These are phyloP conservation scores for Corvus cornix DNA, from an alignment of 2,113 vertebrate genomes.

Conservation along the genomic window DNA sequence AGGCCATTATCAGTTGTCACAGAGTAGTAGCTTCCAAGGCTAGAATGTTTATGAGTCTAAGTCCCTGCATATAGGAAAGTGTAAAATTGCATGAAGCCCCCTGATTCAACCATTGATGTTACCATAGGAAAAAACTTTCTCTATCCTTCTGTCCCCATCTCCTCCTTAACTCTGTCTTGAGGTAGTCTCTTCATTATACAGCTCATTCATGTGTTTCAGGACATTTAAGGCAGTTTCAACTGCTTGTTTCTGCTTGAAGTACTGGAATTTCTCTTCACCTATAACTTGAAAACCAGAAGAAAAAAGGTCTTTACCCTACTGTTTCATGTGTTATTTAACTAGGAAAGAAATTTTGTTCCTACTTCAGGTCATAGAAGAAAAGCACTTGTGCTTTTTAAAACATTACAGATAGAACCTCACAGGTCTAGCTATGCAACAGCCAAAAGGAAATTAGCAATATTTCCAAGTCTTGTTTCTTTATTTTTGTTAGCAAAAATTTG, in stretches of 20 bases:
- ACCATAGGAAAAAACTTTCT: background rate
- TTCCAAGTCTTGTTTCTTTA: background rate
- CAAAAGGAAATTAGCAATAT: background rate
- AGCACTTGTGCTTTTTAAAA: background rate
- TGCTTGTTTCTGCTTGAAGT: background rate
- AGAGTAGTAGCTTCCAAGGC: background rate
- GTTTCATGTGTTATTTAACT: background rate
- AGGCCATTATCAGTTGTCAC: background rate
- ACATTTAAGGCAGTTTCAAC: background rate
- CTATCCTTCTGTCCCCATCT: background rate
- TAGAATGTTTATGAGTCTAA: background rate
- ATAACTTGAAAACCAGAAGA: background rate
- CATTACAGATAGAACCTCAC: background rate
- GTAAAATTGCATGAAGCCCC: background rate
- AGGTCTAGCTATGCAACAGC: background rate
- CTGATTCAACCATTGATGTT: background rate
- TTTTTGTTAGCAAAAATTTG: background rate
- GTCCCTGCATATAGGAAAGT: background rate
- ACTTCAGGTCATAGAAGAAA: background rate
- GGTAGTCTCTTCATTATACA: background rate
- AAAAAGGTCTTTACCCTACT: background rate
- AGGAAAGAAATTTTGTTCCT: background rate
- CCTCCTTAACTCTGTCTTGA: background rate
- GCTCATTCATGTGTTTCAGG: background rate
- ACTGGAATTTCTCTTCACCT: background rate